These are phyloP conservation scores for Siniperca obscura DNA, from an alignment of 2,797 vertebrate genomes.

Conservation along the genomic window DNA sequence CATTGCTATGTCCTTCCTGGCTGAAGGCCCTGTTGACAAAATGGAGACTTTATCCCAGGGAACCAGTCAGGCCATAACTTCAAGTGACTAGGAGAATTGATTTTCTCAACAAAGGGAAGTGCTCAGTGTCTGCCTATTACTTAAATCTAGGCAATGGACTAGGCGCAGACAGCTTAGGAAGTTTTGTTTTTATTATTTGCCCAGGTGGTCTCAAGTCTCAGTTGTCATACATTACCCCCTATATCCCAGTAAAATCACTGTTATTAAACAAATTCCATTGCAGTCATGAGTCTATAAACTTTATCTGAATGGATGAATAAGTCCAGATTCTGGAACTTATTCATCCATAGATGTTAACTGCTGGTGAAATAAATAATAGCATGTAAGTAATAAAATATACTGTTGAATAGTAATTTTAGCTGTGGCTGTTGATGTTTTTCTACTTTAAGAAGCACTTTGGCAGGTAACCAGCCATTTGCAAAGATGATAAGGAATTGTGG, in stretches of 20 bases:
- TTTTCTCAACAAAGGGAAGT: background rate
- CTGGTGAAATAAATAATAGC: background rate
- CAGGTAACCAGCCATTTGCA: background rate
- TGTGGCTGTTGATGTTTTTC: background rate
- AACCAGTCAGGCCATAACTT: constrained; percentile 10
- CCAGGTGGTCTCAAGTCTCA: background rate
- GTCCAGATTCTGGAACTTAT: background rate
- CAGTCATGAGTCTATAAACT: background rate
- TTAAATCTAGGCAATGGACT: background rate
- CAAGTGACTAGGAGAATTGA: constrained; percentile 7
- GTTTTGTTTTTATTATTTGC: background rate
- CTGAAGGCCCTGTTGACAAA: constrained; percentile 41
- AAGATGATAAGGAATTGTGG: background rate
- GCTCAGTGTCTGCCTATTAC: background rate
- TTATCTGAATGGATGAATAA: background rate
- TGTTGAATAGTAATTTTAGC: background rate
- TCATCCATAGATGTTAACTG: background rate
- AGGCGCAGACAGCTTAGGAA: background rate
- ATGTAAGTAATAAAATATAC: background rate
- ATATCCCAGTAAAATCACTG: background rate
- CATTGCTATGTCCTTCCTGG: constrained; percentile 32
- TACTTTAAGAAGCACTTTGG: background rate
- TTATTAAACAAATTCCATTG: background rate
- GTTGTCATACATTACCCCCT: background rate
- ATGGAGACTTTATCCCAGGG: constrained; percentile 17